phyloP scores from a whole-genome alignment of 2,797 vertebrate genomes.

The Tangara arthus region DNA sequence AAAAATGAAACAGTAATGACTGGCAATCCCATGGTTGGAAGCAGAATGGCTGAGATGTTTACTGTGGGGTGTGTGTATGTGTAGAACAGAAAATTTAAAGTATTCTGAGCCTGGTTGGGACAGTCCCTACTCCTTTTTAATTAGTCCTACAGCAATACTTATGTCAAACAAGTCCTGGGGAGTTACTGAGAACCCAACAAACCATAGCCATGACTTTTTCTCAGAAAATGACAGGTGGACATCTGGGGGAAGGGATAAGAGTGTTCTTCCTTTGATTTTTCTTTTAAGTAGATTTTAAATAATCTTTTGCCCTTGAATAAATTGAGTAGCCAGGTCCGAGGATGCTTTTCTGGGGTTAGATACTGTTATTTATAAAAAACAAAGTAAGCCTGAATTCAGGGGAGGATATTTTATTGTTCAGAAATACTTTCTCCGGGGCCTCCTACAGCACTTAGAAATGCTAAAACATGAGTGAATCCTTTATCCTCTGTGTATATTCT shows the following conservation, averaged over 20 bases:
- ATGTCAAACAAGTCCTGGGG: neutral
- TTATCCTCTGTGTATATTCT: neutral
- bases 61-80: neutral
- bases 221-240: neutral
- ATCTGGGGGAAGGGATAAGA: neutral
- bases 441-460: neutral
- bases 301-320: neutral
- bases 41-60: neutral
- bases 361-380: neutral
- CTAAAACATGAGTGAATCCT: neutral
- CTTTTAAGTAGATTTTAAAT: neutral
- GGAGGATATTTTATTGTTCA: neutral
- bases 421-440: neutral
- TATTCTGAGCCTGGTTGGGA: neutral
- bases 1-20: neutral
- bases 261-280: neutral
- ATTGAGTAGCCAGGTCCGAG: neutral
- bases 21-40: neutral
- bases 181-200: neutral
- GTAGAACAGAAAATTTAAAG: neutral
- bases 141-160: neutral
- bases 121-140: neutral
- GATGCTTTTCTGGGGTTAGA: neutral
- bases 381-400: neutral
- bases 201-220: neutral